These are phyloP conservation scores for Cryptus viduatorius DNA, from an alignment of 2,888 invertebrate species.

Conservation along the genomic window DNA sequence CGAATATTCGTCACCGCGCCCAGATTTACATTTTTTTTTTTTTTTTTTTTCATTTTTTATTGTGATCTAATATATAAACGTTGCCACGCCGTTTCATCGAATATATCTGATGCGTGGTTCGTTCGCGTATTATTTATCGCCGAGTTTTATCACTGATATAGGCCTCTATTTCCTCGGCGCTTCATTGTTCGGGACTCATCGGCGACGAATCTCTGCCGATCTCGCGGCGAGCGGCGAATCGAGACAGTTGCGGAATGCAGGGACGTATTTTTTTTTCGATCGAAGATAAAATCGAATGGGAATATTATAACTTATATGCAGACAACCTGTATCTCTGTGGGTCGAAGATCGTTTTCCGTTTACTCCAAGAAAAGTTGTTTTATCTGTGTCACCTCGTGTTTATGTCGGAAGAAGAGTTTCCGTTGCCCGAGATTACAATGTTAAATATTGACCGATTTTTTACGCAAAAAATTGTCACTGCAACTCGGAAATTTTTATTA, in stretches of 20 bases:
- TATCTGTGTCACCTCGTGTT: neutral
- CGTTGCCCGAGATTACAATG: neutral
- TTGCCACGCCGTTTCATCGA: no score
- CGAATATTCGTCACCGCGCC: conserved; percentile 56
- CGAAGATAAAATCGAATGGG: conserved; percentile 42
- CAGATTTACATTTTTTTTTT: conserved; percentile 19
- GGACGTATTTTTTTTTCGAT: conserved; percentile 36
- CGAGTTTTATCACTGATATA: conserved; percentile 51
- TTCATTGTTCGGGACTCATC: conserved; percentile 45
- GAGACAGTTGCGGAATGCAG: conserved; percentile 27
- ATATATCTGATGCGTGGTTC: neutral
- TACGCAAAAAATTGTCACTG: no score
- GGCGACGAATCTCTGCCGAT: conserved; percentile 49
- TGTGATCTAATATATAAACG: conserved; percentile 12
- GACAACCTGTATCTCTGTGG: conserved; percentile 57
- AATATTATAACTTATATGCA: conserved; percentile 8
- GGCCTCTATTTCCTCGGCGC: conserved; percentile 16
- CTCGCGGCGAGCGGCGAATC: conserved; percentile 31
- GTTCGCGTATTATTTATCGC: conserved; percentile 29
- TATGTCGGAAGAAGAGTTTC: neutral
- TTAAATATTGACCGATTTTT: no score
- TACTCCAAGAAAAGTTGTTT: neutral
- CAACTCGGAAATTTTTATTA: no score
- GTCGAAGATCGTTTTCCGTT: conserved; percentile 57
- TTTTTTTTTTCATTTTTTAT: conserved; percentile 18